Evolutionary conservation across 2,113 vertebrate genomes (phyloP).

Genomic region (Perca schrenkii): DNA sequence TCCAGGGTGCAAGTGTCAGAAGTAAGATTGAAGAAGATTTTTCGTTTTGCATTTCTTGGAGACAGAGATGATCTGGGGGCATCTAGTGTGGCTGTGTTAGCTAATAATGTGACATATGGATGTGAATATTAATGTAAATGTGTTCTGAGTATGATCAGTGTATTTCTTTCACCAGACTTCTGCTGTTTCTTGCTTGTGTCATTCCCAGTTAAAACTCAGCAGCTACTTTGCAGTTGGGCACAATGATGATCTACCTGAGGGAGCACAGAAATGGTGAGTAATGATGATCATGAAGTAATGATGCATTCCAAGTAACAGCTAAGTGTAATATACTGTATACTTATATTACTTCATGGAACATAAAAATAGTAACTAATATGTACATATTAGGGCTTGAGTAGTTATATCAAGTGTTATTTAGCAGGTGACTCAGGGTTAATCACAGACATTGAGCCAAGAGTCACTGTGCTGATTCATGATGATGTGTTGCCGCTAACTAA

Average conservation of each 20-base stretch:
- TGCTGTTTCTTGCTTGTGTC: background rate
- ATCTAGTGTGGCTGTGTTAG: background rate
- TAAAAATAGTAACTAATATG: background rate
- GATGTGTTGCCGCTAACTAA: no score
- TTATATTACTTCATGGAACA: background rate
- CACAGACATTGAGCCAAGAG: background rate
- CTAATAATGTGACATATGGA: background rate
- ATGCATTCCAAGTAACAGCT: background rate
- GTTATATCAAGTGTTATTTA: background rate
- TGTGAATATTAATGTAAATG: constrained; percentile 8
- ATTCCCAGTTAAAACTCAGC: background rate
- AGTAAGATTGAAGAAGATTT: background rate
- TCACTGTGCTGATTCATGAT: background rate
- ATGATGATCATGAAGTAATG: background rate
- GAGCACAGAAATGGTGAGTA: background rate
- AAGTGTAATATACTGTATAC: background rate
- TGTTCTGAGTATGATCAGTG: background rate
- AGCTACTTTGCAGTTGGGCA: no score
- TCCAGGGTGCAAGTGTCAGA: background rate
- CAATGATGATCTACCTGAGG: no score
- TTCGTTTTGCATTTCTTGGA: background rate
- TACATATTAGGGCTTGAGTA: no score
- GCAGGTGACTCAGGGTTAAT: background rate
- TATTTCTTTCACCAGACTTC: background rate
- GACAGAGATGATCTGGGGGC: background rate